phyloP scores from a whole-genome alignment of 2,113 vertebrate genomes.

The Myrmecophaga tridactyla region DNA sequence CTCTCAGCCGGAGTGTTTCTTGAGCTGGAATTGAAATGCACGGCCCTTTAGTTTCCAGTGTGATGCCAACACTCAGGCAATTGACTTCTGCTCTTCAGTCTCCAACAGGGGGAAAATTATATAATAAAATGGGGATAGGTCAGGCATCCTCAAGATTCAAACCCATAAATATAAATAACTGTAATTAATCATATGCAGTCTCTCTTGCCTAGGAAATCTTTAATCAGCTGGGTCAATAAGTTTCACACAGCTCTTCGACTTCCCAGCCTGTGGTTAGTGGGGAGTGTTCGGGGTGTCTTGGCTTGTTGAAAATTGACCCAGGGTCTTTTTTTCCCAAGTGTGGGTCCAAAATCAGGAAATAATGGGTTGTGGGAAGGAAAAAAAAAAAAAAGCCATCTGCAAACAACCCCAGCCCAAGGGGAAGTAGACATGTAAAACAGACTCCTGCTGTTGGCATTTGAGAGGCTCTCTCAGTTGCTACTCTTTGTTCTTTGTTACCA shows the following conservation, averaged over 20 bases:
- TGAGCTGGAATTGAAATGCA: slow-evolving; percentile 63
- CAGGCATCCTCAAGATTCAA: slow-evolving; percentile 57
- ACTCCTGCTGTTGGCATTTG: background rate
- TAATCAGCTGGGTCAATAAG: background rate
- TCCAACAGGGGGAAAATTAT: slow-evolving; percentile 63
- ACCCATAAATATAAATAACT: slow-evolving; percentile 66
- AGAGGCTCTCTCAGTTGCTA: slow-evolving; percentile 1
- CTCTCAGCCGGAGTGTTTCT: slow-evolving; percentile 54
- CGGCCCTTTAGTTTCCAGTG: slow-evolving; percentile 55
- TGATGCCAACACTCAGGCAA: slow-evolving; percentile 44
- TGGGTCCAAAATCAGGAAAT: slow-evolving; percentile 8
- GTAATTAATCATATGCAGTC: slow-evolving; percentile 57
- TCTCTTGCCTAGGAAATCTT: slow-evolving; percentile 45
- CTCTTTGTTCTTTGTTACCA: background rate
- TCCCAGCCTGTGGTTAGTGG: background rate
- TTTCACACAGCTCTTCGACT: background rate
- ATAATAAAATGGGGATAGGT: slow-evolving; percentile 60
- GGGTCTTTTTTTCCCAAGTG: background rate
- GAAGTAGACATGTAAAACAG: slow-evolving; percentile 26
- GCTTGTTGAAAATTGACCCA: slow-evolving; percentile 19
- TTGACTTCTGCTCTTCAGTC: slow-evolving; percentile 67
- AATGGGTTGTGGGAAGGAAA: background rate
- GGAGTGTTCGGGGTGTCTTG: background rate
- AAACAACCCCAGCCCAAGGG: background rate
- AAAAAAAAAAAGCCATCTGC: background rate